Conservation (phyloP, 2,113 vertebrate species). For the Xiphophorus maculatus region DNA sequence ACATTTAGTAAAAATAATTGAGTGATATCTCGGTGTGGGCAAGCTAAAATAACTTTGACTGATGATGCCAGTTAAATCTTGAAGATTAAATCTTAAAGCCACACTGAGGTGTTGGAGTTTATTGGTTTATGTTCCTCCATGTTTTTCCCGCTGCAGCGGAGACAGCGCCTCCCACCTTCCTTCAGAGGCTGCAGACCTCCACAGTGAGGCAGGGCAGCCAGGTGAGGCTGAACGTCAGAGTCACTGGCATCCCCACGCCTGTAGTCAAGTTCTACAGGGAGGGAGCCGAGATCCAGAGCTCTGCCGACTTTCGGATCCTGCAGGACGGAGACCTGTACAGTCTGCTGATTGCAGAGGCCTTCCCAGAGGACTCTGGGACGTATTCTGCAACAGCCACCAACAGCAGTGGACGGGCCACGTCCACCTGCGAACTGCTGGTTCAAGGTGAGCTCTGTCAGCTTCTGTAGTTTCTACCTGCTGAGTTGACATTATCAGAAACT, state of each 20-base stretch:
- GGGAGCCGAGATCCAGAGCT: slow-evolving; percentile 98
- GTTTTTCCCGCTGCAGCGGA: slow-evolving; percentile 76
- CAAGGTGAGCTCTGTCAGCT: slow-evolving; percentile 81
- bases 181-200: slow-evolving; percentile 94
- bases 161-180: slow-evolving; percentile 93
- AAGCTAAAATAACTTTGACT: too few relatives aligned
- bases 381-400: slow-evolving; percentile 97
- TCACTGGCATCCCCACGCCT: slow-evolving; percentile 97
- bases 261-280: slow-evolving; percentile 98
- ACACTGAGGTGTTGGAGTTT: too few relatives aligned
- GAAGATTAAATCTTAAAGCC: too few relatives aligned
- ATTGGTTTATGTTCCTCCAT: too few relatives aligned
- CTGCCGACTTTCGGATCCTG: slow-evolving; percentile 93
- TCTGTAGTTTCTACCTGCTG: neutral
- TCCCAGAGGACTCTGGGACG: slow-evolving; percentile 95
- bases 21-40: too few relatives aligned
- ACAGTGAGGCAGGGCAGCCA: slow-evolving; percentile 94
- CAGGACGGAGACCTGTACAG: slow-evolving; percentile 95
- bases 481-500: neutral
- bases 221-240: slow-evolving; percentile 91
- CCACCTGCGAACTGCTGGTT: slow-evolving; percentile 93
- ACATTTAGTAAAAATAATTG: too few relatives aligned
- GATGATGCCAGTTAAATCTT: too few relatives aligned
- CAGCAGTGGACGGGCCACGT: slow-evolving; percentile 95
- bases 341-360: slow-evolving; percentile 93